A percentile compares a stretch with the other conserved stretches of the same genome.
phyloP scores from a whole-genome alignment of 2,888 invertebrate species.

The Germaria angustata region DNA sequence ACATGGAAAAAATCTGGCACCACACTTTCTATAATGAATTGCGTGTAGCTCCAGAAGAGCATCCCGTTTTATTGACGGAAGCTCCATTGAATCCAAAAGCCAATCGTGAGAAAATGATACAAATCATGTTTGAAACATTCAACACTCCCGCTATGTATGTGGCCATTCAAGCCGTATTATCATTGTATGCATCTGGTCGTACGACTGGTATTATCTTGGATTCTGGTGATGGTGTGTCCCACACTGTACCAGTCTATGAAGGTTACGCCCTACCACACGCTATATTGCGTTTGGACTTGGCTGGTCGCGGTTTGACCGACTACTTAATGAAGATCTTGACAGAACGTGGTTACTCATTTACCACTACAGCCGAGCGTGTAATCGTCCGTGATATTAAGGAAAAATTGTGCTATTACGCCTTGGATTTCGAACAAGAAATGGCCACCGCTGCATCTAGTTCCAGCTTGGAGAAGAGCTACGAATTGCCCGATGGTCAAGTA shows the following conservation, averaged over 20 bases:
- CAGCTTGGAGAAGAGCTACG: conserved; percentile 96
- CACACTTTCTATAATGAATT: no score
- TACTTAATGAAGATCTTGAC: conserved; percentile 97
- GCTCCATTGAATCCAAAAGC: conserved; percentile 94
- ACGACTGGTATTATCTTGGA: conserved; percentile 96
- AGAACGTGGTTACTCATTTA: conserved; percentile 94
- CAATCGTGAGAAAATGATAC: conserved; percentile 94
- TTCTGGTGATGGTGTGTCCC: no score
- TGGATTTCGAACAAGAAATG: conserved; percentile 97
- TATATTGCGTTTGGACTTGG: conserved; percentile 95
- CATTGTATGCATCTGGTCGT: conserved; percentile 96
- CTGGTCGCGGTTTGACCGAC: no score
- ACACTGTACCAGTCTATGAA: no score
- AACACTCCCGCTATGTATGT: no score
- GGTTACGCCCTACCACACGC: conserved; percentile 96
- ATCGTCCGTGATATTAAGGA: conserved; percentile 97
- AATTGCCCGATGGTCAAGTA: conserved; percentile 92
- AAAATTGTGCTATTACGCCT: conserved; percentile 94
- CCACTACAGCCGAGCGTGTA: conserved; percentile 95
- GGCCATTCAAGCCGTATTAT: conserved; percentile 97
- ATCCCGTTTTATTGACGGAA: conserved; percentile 92
- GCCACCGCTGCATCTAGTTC: conserved; percentile 94
- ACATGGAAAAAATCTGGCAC: no score
- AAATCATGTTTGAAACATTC: no score
- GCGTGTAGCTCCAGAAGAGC: no score